Percentiles rank a stretch among this genome's conserved stretches.
phyloP scores from a whole-genome alignment of 2,888 invertebrate genomes.

The Tipula confusa region DNA sequence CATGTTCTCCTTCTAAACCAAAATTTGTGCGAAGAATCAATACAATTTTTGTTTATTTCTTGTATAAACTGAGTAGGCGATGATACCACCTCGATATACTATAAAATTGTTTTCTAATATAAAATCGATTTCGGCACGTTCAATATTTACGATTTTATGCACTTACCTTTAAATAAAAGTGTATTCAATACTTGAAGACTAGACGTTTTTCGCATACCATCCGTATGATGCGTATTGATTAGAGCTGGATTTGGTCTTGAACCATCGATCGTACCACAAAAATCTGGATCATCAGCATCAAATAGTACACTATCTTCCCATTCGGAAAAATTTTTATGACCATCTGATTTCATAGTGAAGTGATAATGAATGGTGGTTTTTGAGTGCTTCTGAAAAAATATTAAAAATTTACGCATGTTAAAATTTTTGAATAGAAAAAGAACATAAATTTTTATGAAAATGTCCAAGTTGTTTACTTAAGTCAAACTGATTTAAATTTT shows the following conservation, averaged over 20 bases:
- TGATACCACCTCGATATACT: neutral
- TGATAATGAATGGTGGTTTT: neutral
- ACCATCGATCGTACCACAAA: constrained; percentile 37
- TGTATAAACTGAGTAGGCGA: neutral
- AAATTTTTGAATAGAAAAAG: too few relatives aligned
- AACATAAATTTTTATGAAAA: too few relatives aligned
- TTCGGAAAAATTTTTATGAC: constrained; percentile 39
- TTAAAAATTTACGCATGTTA: too few relatives aligned
- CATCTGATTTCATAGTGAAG: neutral
- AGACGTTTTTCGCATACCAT: neutral
- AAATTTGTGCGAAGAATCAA: neutral
- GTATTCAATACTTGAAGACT: constrained; percentile 7
- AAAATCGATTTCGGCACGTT: neutral
- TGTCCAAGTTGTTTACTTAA: too few relatives aligned
- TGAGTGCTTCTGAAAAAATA: too few relatives aligned
- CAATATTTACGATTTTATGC: neutral
- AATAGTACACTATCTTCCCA: constrained; percentile 49
- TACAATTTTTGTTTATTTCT: neutral
- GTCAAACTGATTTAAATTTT: too few relatives aligned
- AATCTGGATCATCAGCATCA: constrained; percentile 50
- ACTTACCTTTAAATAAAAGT: constrained; percentile 14
- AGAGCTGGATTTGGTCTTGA: constrained; percentile 3
- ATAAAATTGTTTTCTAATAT: neutral
- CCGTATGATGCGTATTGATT: neutral
- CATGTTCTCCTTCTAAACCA: neutral